A percentile compares a stretch with the other conserved stretches of the same genome.
These are phyloP conservation scores for Pipa parva DNA, from an alignment of 2,113 vertebrate genomes.

Conservation along the genomic window DNA sequence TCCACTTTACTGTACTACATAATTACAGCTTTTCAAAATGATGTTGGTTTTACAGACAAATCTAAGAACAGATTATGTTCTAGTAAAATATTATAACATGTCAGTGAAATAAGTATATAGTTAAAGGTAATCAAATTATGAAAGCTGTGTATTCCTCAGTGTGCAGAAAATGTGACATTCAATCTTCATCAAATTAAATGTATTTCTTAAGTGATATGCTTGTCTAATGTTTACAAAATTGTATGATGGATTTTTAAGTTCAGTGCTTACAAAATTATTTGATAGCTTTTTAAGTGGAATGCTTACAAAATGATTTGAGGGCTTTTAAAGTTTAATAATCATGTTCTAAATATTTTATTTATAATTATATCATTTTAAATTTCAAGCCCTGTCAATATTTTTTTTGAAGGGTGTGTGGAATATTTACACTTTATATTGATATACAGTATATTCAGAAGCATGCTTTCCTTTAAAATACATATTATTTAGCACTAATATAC, in stretches of 20 bases:
- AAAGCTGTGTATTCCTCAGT: conserved; percentile 8
- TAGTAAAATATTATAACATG: not conserved
- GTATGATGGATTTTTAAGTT: conserved; percentile 9
- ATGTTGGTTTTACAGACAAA: conserved; percentile 5
- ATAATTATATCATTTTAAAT: no score
- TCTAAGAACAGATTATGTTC: conserved; percentile 1
- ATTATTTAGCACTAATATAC: no score
- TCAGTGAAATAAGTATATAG: conserved; percentile 8
- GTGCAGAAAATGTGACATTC: not conserved
- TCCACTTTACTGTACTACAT: not conserved
- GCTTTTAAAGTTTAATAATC: not conserved
- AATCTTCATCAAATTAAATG: conserved; percentile 10
- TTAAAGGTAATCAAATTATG: conserved; percentile 25
- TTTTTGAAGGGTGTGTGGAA: no score
- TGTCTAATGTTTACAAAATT: conserved; percentile 26
- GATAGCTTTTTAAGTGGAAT: no score
- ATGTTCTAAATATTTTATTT: no score
- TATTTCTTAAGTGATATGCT: conserved; percentile 26
- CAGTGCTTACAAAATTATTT: not conserved
- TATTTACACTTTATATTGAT: no score
- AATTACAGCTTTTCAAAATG: conserved; percentile 4
- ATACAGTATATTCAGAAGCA: no score
- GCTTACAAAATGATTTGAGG: conserved; percentile 22
- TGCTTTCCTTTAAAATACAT: no score
- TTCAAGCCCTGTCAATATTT: no score